Conservation (phyloP, 1,140 invertebrate species). For the Bilobella aurantiaca region DNA sequence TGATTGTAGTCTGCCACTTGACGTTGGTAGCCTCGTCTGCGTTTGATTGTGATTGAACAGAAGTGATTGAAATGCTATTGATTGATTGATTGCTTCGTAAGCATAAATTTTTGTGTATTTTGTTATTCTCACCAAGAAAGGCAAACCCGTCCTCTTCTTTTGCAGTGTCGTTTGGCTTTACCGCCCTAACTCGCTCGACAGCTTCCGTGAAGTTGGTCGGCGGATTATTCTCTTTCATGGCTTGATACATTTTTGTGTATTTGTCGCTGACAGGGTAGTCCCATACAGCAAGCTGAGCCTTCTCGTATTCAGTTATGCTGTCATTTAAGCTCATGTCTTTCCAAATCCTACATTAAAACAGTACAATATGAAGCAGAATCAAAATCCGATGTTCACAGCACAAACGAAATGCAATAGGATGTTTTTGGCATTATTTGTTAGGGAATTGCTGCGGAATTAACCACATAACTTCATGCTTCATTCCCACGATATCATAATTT, state of each 20-base stretch:
- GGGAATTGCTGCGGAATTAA: too few relatives aligned
- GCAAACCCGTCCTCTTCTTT: slow-evolving; percentile 65
- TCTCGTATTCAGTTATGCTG: slow-evolving; percentile 71
- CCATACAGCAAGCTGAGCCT: slow-evolving; percentile 92
- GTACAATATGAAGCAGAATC: slow-evolving; percentile 9
- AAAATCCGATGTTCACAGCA: too few relatives aligned
- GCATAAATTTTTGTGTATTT: too few relatives aligned
- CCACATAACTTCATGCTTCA: too few relatives aligned
- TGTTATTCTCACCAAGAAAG: slow-evolving; percentile 62
- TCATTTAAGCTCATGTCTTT: slow-evolving; percentile 95
- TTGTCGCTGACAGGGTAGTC: slow-evolving; percentile 97
- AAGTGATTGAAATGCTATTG: too few relatives aligned
- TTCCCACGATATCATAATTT: too few relatives aligned
- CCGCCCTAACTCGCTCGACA: slow-evolving; percentile 59
- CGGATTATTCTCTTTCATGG: slow-evolving; percentile 80
- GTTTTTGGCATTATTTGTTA: too few relatives aligned
- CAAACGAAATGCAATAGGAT: too few relatives aligned
- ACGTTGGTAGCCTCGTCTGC: slow-evolving; percentile 84
- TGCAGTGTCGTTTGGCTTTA: slow-evolving; percentile 50
- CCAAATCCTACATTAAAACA: slow-evolving; percentile 76
- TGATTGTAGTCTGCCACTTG: slow-evolving; percentile 70
- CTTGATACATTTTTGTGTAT: slow-evolving; percentile 96
- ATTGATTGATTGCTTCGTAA: too few relatives aligned
- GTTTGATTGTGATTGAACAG: background rate
- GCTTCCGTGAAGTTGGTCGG: slow-evolving; percentile 67